phyloP scores from a whole-genome alignment of 2,797 vertebrate genomes.

The Lophius americanus region DNA sequence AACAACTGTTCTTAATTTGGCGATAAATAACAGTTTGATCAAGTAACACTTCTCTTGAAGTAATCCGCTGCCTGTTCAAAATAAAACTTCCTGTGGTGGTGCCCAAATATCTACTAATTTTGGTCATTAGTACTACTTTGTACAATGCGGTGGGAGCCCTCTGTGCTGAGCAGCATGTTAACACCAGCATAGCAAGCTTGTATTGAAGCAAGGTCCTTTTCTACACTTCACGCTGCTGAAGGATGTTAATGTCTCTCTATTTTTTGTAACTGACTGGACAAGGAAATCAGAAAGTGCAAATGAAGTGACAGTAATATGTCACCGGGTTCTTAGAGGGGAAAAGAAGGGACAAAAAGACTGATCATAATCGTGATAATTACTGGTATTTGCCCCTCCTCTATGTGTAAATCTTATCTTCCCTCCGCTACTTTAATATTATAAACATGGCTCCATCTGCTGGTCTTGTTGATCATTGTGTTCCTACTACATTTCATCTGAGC shows the following conservation, averaged over 20 bases:
- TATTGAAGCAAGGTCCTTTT: conserved; percentile 14
- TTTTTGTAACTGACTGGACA: conserved; percentile 16
- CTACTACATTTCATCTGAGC: conserved; percentile 85
- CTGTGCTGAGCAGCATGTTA: neutral
- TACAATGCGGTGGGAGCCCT: conserved; percentile 1
- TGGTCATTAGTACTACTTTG: conserved; percentile 13
- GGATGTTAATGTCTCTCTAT: conserved; percentile 32
- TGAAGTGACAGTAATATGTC: conserved; percentile 57
- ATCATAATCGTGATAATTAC: conserved; percentile 31
- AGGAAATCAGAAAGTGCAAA: conserved; percentile 64
- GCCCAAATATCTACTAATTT: neutral
- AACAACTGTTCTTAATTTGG: conserved; percentile 20
- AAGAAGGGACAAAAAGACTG: conserved; percentile 31
- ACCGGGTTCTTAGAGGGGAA: conserved; percentile 36
- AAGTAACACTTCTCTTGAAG: conserved; percentile 14
- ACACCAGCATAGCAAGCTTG: conserved; percentile 5
- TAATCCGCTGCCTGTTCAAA: conserved; percentile 11
- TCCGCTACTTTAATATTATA: conserved; percentile 19
- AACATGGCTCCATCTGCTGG: conserved; percentile 72
- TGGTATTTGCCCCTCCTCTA: conserved; percentile 33
- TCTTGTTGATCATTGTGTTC: conserved; percentile 7
- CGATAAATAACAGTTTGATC: conserved; percentile 8
- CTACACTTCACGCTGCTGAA: conserved; percentile 30
- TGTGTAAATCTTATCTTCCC: conserved; percentile 32
- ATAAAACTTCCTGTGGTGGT: conserved; percentile 4